Conservation (phyloP, 2,113 vertebrate genomes). For the Brachypteracias leptosomus region DNA sequence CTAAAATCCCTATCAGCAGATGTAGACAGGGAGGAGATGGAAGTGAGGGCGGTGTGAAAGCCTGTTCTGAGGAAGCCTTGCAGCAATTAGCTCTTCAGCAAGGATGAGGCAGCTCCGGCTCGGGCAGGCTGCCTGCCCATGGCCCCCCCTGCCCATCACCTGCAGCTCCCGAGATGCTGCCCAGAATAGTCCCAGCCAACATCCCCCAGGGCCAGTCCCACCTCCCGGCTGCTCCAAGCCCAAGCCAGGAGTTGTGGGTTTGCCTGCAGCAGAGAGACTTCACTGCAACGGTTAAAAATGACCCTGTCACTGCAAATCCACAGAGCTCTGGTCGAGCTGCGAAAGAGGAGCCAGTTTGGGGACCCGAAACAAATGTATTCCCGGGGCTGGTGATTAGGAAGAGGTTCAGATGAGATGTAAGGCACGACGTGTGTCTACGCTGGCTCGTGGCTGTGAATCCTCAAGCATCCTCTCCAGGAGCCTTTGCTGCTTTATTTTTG, state of each 20-base stretch:
- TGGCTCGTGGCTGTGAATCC: not conserved
- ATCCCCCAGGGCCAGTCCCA: not conserved
- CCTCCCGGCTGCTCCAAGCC: not conserved
- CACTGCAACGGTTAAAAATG: not conserved
- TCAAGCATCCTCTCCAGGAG: not conserved
- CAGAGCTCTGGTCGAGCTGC: not conserved
- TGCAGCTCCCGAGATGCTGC: not conserved
- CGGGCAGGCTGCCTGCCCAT: not conserved
- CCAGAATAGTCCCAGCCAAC: not conserved
- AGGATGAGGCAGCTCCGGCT: fast-evolving
- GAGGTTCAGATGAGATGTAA: not conserved
- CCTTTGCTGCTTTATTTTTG: not conserved
- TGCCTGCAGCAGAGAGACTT: not conserved
- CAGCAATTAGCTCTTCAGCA: not conserved
- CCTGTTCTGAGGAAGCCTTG: not conserved
- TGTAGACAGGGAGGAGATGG: not conserved
- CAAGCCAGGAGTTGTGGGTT: fast-evolving
- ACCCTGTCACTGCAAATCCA: not conserved
- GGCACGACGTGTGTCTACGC: fast-evolving
- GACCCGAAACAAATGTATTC: not conserved
- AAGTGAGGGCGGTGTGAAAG: not conserved
- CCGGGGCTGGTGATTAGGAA: not conserved
- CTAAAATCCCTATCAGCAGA: not conserved
- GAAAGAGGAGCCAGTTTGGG: not conserved
- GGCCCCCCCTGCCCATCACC: not conserved